Evolutionary conservation across 2,797 vertebrate genomes (phyloP).

Genomic region (Meriones psammophilus): DNA sequence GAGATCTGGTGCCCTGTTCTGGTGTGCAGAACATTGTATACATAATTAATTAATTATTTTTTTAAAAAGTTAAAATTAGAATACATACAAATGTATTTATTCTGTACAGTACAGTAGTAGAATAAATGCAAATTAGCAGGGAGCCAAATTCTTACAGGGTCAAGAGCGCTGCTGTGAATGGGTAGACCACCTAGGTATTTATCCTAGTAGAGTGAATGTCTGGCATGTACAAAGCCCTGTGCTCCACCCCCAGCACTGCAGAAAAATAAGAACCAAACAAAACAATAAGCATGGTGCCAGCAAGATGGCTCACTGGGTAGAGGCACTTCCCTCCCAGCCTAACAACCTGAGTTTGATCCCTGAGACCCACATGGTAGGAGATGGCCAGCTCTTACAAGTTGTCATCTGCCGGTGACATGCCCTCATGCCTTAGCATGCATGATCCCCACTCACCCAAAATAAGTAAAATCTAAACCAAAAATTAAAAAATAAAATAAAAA

Average conservation of each 20-base stretch:
- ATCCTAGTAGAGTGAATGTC: not conserved
- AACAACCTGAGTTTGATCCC: not conserved
- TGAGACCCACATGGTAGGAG: not conserved
- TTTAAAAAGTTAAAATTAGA: not conserved
- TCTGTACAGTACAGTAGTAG: not conserved
- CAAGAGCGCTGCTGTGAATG: not conserved
- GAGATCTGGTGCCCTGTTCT: no score
- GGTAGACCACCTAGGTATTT: not conserved
- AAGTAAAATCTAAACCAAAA: not conserved
- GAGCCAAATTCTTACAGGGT: slow-evolving; percentile 32
- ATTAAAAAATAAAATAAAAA: not conserved
- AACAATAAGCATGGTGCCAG: not conserved
- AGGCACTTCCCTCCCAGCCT: not conserved
- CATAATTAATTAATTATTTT: no score
- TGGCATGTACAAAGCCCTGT: not conserved
- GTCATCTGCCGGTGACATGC: not conserved
- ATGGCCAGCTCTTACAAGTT: not conserved
- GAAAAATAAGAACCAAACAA: not conserved
- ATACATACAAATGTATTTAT: slow-evolving; percentile 42
- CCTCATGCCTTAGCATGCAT: not conserved
- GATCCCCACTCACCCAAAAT: not conserved
- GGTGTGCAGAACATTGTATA: no score
- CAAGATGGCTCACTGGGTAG: not conserved
- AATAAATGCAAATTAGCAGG: slow-evolving; percentile 56
- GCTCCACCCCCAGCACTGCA: not conserved